Conservation (phyloP, 2,797 vertebrate species). For the Ptychadena robeensis region DNA sequence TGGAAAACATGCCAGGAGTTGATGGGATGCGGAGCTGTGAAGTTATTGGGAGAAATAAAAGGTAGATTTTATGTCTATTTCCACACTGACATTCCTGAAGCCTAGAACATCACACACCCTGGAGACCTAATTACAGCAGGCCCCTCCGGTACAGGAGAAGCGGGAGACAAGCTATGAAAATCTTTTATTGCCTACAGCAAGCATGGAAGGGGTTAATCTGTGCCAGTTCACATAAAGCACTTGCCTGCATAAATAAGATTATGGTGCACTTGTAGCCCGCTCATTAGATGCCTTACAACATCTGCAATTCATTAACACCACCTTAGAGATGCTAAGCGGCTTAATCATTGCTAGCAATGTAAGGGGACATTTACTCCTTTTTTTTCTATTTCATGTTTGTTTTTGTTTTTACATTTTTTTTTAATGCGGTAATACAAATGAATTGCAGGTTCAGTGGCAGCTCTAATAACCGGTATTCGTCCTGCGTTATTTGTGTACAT, state of each 20-base stretch:
- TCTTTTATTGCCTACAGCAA: conserved; percentile 20
- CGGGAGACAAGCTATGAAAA: conserved; percentile 53
- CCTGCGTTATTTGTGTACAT: conserved; percentile 37
- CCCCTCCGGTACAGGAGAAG: conserved; percentile 47
- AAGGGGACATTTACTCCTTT: conserved; percentile 38
- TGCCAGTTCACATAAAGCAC: neutral
- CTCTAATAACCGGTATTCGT: conserved; percentile 47
- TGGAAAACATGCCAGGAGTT: conserved; percentile 32
- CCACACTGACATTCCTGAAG: conserved; percentile 55
- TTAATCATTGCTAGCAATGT: conserved; percentile 39
- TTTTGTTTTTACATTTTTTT: conserved; percentile 27
- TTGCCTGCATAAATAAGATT: conserved; percentile 30
- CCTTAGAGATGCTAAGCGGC: conserved; percentile 29
- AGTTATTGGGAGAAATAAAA: conserved; percentile 62
- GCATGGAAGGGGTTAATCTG: conserved; percentile 43
- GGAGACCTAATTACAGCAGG: conserved; percentile 64
- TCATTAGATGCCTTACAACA: conserved; percentile 49
- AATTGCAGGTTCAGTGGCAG: conserved; percentile 48
- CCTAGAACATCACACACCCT: conserved; percentile 58
- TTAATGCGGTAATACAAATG: conserved; percentile 39
- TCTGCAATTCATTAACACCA: conserved; percentile 57
- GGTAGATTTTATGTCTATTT: conserved; percentile 55
- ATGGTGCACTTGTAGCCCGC: conserved; percentile 13
- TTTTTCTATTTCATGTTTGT: neutral
- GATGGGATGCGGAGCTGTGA: conserved; percentile 40